Percentiles rank a stretch among this genome's conserved stretches.
Evolutionary conservation across 2,888 invertebrate genomes (phyloP).

Genomic region (Gryllus longicercus): DNA sequence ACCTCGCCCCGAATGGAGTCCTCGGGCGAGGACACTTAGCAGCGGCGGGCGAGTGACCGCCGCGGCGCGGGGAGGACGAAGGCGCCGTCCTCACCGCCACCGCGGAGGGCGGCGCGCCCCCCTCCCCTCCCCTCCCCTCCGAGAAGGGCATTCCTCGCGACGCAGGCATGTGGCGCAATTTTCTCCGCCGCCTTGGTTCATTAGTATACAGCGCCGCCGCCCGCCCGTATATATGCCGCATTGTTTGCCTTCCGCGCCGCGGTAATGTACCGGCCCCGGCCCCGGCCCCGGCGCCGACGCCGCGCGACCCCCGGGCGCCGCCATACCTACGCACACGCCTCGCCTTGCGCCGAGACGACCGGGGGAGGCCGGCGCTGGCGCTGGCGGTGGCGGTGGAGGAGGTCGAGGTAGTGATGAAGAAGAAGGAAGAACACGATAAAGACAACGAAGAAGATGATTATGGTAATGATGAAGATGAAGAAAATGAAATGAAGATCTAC

Average conservation of each 20-base stretch:
- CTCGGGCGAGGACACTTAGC: neutral
- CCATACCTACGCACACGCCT: neutral
- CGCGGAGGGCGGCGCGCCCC: too few species aligned
- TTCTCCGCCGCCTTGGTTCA: conserved; percentile 6
- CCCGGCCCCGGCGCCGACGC: neutral
- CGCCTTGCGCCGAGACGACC: too few species aligned
- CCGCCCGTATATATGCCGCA: neutral
- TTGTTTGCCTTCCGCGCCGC: conserved; percentile 17
- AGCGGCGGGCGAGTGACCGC: too few species aligned
- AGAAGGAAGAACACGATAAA: too few species aligned
- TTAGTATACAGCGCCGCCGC: neutral
- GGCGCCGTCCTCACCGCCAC: too few species aligned
- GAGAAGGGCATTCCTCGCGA: neutral
- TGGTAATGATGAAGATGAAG: too few species aligned
- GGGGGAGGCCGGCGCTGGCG: too few species aligned
- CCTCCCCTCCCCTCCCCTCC: neutral
- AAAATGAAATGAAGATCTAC: too few species aligned
- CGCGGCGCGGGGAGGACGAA: too few species aligned
- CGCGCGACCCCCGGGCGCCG: neutral
- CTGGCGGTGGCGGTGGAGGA: too few species aligned
- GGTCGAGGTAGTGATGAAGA: too few species aligned
- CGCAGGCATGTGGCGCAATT: neutral
- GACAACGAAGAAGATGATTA: too few species aligned
- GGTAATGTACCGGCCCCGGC: neutral
- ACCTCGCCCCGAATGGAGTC: neutral